These are phyloP conservation scores for Scomberomorus guttatus DNA, from an alignment of 2,797 vertebrate genomes.

Conservation along the genomic window DNA sequence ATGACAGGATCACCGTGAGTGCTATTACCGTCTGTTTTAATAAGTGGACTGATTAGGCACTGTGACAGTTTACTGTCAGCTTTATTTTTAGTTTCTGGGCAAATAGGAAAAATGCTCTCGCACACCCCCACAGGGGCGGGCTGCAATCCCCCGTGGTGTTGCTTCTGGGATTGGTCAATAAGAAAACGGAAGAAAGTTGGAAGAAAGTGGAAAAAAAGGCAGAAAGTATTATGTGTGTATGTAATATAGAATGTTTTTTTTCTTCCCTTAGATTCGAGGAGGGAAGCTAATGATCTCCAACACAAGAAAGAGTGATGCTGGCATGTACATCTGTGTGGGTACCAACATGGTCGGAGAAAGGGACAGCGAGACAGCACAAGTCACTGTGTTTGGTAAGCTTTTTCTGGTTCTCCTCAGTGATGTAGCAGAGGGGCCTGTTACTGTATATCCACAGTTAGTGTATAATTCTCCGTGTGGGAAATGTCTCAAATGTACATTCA, in stretches of 20 bases:
- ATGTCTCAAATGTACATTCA: background rate
- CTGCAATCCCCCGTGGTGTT: background rate
- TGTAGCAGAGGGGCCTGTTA: background rate
- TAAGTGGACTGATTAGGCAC: background rate
- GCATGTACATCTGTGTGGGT: slow-evolving; percentile 97
- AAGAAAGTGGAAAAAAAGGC: too few relatives aligned
- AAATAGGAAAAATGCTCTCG: background rate
- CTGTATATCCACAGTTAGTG: background rate
- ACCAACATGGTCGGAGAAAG: slow-evolving; percentile 99
- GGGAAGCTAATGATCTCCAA: slow-evolving; percentile 99
- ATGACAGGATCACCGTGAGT: slow-evolving; percentile 95
- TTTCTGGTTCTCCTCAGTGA: background rate
- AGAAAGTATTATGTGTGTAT: background rate
- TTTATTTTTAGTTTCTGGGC: background rate
- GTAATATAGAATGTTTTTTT: background rate
- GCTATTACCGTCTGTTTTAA: slow-evolving; percentile 2
- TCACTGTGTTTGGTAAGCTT: slow-evolving; percentile 96
- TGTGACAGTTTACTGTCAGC: background rate
- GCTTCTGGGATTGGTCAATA: background rate
- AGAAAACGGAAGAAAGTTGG: too few relatives aligned
- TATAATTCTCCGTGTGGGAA: background rate
- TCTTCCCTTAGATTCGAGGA: slow-evolving; percentile 90
- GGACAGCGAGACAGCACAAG: slow-evolving; percentile 97
- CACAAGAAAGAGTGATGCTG: slow-evolving; percentile 94
- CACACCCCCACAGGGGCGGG: background rate